These are phyloP conservation scores for Cataglyphis hispanica DNA, from an alignment of 1,140 invertebrate genomes.

Conservation along the genomic window DNA sequence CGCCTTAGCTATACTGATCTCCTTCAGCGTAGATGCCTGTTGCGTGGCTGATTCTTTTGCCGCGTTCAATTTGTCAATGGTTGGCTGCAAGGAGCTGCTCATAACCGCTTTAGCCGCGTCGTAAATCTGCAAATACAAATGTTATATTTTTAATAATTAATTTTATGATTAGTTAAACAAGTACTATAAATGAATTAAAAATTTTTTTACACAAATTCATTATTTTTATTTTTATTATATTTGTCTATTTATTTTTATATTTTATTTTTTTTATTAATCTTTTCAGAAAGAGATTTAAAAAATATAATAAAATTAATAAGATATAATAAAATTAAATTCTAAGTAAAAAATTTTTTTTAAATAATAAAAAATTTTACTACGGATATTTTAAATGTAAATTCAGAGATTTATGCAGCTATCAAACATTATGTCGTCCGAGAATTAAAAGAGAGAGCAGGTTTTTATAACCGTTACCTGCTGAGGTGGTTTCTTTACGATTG, in stretches of 20 bases:
- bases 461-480: conserved; percentile 79
- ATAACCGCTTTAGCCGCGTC: conserved; percentile 90
- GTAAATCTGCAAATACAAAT: conserved; percentile 87
- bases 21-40: conserved; percentile 89
- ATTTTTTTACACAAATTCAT: neutral
- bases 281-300: neutral
- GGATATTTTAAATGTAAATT: neutral
- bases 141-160: neutral
- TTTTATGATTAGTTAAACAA: neutral
- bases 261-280: neutral
- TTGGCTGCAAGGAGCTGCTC: conserved; percentile 88
- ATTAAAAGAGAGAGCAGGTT: neutral
- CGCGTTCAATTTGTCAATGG: conserved; percentile 88
- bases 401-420: neutral
- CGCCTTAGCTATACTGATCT: conserved; percentile 90
- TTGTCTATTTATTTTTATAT: neutral
- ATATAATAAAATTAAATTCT: neutral
- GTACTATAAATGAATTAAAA: neutral
- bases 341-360: neutral
- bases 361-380: neutral
- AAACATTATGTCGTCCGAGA: neutral
- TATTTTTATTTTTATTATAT: neutral
- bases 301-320: neutral
- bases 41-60: conserved; percentile 88
- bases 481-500: conserved; percentile 86